Base-by-base conservation (phyloP, 2,113 vertebrate species). In the Shinisaurus crocodilurus region DNA sequence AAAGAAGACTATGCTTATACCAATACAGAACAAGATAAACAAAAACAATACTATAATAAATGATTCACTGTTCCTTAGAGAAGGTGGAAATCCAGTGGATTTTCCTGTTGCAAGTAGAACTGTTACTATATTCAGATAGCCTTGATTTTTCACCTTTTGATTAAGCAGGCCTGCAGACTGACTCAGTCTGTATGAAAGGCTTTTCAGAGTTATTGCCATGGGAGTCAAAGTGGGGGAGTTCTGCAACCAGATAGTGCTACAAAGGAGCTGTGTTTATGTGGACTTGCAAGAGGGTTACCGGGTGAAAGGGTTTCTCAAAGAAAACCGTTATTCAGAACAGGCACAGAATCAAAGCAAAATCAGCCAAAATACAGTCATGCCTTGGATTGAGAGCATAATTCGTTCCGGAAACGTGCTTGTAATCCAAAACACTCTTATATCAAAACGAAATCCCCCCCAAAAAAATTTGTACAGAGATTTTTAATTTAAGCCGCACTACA, bases 91-190 rank as follows among this genome's bases (percentile, higher is more conserved):
- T 16, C 43, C 12, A n/a, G 34, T 29, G 79, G 34, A 9, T 57
- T 40, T 81, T 88, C 37, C 79, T 72, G n/a, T 13, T 37, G 16
- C 34, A 70, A 27, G n/a, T 69, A 70, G 81, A 88, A 81, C 6
- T 69, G 87, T 88, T 88, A 40, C 86, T 45, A 54, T 82, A 82
- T 88, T 70, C 79, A 82, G n/a, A 40, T 4, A 72, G 65, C 79
- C 48, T 88, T 72, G 77, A 72, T 45, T 5, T 10, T 57, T 48
- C 20, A 79, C 32, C 32, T n/a, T 48, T 50, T 88, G 54, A 70
- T 88, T 50, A 70, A 6, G 15, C 25, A 40, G 63, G 70, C 6
- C 29, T 9, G 23, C 9, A 86, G 70, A 3, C 48, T n/a, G n/a
- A n/a, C n/a, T n/a, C n/a, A n/a, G 48, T 82, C 25, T 82, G 48